These are phyloP conservation scores for Oreohelix idahoensis DNA, from an alignment of 1,140 invertebrate genomes.

Conservation along the genomic window DNA sequence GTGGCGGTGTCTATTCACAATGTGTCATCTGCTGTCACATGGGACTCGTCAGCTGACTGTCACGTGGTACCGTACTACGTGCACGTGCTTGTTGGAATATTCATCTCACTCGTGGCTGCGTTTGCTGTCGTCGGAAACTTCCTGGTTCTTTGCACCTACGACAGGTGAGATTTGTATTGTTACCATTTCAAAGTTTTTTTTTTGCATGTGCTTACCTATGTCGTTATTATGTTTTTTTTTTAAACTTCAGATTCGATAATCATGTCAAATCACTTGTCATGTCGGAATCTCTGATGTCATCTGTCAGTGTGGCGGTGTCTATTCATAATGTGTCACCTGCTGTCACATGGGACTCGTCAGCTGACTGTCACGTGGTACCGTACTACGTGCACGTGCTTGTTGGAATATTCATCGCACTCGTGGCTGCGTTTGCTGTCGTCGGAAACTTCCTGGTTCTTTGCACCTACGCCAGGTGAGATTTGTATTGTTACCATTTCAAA, in stretches of 20 bases:
- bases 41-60: constrained; percentile 13
- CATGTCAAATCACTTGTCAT: no score
- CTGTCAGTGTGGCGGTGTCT: no score
- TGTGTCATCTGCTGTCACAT: neutral
- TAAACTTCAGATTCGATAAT: no score
- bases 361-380: constrained; percentile 4
- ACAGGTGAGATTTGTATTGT: constrained; percentile 1
- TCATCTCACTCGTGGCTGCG: neutral
- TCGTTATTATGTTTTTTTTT: no score
- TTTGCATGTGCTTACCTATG: no score
- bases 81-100: constrained; percentile 9
- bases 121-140: constrained; percentile 15
- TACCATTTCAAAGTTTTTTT: no score
- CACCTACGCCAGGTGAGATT: constrained; percentile 15
- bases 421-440: neutral
- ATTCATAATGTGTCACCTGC: neutral
- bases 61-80: neutral
- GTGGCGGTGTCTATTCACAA: no score
- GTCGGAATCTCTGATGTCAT: no score
- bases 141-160: constrained; percentile 3
- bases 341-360: constrained; percentile 21
- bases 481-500: no score
- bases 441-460: constrained; percentile 23
- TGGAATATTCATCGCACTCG: constrained; percentile 10
- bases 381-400: neutral